Evolutionary conservation across 2,888 invertebrate species (phyloP), one percentile per base, ranked within the genome.

Genomic region (Chrysina gloriosa): DNA sequence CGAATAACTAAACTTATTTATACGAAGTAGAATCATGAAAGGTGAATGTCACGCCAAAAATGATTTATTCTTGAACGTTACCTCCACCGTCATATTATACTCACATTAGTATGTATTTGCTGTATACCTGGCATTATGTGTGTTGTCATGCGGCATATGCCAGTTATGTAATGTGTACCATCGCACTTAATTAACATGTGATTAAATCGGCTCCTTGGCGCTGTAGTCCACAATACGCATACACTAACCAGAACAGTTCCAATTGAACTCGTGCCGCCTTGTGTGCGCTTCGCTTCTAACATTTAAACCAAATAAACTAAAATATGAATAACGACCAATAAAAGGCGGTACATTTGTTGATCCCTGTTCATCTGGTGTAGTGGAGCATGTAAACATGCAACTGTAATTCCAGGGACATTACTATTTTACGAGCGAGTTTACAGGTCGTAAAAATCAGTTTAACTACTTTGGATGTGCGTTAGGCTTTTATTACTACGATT

Each of bases 371-470:
- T 79, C 77, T 77, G 79, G 79, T 80, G 75, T 77, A 73, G 73
- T 72, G 73, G 74, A 77, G 76, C 78, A 75, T 81, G 81, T 82
- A 81, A 82, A 82, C 82, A 82, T 81, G 80, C 81, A 81, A 80
- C 80, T 79, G 80, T 80, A 80, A 81, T 81, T 79, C 79, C 76
- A 80, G 82, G 81, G 82, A 82, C 82, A 83, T 83, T 82, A 83
- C 82, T 81, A 82, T 81, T 84, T 83, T 82, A 83, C 82, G 81
- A 82, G 78, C 80, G 77, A 81, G 80, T 83, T 83, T 83, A 83
- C 83, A 83, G 81, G 80, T 83, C 83, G 80, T 84, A 84, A 84
- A 84, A 84, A 84, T 84, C 84, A 83, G 81, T 83, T 82, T 82
- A 83, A 83, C 82, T 82, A 82, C 72, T 74, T 79, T 52, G 78